Conservation (phyloP, 2,113 vertebrate genomes). For the Albula glossodonta region DNA sequence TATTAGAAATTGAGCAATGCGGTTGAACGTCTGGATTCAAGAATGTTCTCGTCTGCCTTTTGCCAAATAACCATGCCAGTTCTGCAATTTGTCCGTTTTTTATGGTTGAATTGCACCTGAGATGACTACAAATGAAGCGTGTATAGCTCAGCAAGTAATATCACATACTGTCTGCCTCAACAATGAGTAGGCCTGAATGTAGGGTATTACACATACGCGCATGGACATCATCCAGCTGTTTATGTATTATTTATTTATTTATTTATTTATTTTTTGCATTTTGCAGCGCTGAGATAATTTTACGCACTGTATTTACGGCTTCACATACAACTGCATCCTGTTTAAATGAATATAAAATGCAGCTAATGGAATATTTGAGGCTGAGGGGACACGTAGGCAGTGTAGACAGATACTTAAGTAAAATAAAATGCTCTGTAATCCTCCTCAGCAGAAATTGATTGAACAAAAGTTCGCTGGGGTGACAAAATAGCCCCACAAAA, state of each 20-base stretch:
- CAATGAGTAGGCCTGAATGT: background rate
- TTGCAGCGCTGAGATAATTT: background rate
- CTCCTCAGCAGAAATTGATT: conserved; percentile 6
- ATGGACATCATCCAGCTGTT: background rate
- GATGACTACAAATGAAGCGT: background rate
- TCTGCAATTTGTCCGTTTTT: background rate
- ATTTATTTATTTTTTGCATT: background rate
- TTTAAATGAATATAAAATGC: background rate
- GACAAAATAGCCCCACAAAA: background rate
- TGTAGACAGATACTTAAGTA: background rate
- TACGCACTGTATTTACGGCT: background rate
- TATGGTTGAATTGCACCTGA: background rate
- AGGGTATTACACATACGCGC: too few relatives aligned
- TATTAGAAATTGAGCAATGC: background rate
- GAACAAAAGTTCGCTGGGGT: conserved; percentile 27
- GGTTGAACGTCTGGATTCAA: background rate
- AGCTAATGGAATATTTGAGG: background rate
- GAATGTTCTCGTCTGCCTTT: background rate
- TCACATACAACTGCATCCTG: background rate
- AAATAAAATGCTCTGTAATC: background rate
- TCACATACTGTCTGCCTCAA: background rate
- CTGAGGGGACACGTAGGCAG: background rate
- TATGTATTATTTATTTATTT: background rate
- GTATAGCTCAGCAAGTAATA: background rate
- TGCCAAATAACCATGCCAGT: background rate